Conservation (phyloP, 2,113 vertebrate genomes). For the Phainopepla nitens region DNA sequence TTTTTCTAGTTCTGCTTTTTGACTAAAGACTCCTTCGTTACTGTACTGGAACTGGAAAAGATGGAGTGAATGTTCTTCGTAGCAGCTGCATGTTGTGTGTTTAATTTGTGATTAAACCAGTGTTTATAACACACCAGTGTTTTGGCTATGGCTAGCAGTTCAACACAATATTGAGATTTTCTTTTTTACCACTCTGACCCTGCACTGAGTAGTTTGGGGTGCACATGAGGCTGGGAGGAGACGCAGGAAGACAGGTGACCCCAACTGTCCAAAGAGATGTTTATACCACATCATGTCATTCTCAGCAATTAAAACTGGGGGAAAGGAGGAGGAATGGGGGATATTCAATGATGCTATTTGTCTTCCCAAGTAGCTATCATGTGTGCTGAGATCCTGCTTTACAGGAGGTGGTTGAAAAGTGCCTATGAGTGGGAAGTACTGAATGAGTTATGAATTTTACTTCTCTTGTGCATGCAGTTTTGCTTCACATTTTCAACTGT, state of each 20-base stretch:
- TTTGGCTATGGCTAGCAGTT: neutral
- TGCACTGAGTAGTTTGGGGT: neutral
- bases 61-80: neutral
- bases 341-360: neutral
- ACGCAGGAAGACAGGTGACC: neutral
- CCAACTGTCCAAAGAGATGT: neutral
- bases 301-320: neutral
- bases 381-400: neutral
- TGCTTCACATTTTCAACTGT: neutral
- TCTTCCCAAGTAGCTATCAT: neutral
- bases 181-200: neutral
- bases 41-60: neutral
- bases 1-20: neutral
- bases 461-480: neutral
- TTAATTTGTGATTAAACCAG: neutral
- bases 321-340: fast-evolving
- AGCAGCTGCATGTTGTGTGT: neutral
- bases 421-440: fast-evolving
- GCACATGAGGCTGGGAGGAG: neutral
- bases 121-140: fast-evolving
- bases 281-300: neutral
- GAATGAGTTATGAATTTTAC: neutral
- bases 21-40: neutral
- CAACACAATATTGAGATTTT: neutral
- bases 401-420: neutral